A percentile compares a stretch with the other conserved stretches of the same genome.
phyloP scores from a whole-genome alignment of 2,797 vertebrate genomes.

The Fundulus diaphanus region DNA sequence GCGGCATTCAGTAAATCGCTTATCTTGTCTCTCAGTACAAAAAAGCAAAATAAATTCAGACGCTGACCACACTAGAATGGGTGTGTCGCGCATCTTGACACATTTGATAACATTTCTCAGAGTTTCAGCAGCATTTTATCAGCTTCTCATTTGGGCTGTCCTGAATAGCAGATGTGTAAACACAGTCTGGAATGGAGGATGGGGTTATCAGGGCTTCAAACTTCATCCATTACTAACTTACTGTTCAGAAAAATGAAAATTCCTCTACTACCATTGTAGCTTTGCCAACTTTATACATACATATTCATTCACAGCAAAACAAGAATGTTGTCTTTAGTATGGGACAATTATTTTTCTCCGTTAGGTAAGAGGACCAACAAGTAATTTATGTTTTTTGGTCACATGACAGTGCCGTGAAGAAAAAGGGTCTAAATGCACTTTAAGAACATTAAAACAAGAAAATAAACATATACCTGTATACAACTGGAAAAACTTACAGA shows the following conservation, averaged over 20 bases:
- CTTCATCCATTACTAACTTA: background rate
- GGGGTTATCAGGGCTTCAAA: conserved; percentile 1
- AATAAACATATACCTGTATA: background rate
- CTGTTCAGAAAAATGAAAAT: background rate
- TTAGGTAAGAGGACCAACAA: background rate
- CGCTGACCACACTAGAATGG: background rate
- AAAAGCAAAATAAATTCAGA: too few relatives aligned
- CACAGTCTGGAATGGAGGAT: background rate
- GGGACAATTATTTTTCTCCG: background rate
- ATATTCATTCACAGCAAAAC: background rate
- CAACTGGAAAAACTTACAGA: background rate
- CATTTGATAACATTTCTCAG: conserved; percentile 28
- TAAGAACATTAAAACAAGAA: background rate
- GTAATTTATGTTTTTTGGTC: background rate
- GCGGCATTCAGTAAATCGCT: too few relatives aligned
- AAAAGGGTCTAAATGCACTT: background rate
- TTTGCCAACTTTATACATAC: background rate
- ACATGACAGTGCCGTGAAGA: background rate
- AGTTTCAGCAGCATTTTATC: background rate
- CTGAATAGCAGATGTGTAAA: conserved; percentile 23
- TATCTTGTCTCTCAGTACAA: too few relatives aligned
- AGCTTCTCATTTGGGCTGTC: background rate
- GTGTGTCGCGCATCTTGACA: conserved; percentile 29
- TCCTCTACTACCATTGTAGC: background rate
- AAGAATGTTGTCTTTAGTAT: background rate